Percentiles rank a stretch among this genome's conserved stretches.
phyloP scores from a whole-genome alignment of 2,888 invertebrate species.

The Cheilosia grossa region DNA sequence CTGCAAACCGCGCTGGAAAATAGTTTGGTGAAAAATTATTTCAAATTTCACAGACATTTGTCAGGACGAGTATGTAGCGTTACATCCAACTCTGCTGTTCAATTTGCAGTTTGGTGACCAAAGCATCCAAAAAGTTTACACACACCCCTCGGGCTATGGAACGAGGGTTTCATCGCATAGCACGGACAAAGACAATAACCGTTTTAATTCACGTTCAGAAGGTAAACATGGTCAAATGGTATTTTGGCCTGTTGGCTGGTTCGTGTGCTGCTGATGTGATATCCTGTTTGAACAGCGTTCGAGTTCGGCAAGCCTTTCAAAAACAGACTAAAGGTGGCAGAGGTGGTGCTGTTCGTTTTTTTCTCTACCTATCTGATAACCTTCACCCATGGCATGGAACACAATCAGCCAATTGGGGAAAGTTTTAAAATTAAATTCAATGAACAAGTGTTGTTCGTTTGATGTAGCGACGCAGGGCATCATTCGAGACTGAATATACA shows the following conservation, averaged over 20 bases:
- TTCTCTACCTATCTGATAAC: slow-evolving; percentile 8
- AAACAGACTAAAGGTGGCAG: slow-evolving; percentile 18
- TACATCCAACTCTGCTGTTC: slow-evolving; percentile 6
- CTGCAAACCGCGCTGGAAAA: not conserved
- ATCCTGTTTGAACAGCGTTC: slow-evolving; percentile 18
- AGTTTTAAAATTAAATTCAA: slow-evolving; percentile 63
- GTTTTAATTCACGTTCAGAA: slow-evolving; percentile 66
- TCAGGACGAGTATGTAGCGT: slow-evolving; percentile 14
- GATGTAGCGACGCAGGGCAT: not conserved
- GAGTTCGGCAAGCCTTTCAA: slow-evolving; percentile 15
- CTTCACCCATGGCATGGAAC: slow-evolving; percentile 6
- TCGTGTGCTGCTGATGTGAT: slow-evolving; percentile 3
- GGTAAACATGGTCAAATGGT: slow-evolving; percentile 56
- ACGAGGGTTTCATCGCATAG: not conserved
- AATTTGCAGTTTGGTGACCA: slow-evolving; percentile 58
- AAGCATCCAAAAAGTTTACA: slow-evolving; percentile 20
- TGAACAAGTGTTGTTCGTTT: slow-evolving; percentile 36
- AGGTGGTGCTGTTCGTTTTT: slow-evolving; percentile 35
- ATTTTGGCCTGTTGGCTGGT: slow-evolving; percentile 14
- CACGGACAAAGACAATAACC: slow-evolving; percentile 58
- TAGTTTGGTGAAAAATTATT: slow-evolving; percentile 50
- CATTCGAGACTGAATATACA: slow-evolving; percentile 26
- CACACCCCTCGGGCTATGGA: not conserved
- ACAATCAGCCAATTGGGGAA: slow-evolving; percentile 40
- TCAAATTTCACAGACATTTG: slow-evolving; percentile 52